Base-by-base conservation (phyloP, 1,140 invertebrate species). In the Drepana arcuata region DNA sequence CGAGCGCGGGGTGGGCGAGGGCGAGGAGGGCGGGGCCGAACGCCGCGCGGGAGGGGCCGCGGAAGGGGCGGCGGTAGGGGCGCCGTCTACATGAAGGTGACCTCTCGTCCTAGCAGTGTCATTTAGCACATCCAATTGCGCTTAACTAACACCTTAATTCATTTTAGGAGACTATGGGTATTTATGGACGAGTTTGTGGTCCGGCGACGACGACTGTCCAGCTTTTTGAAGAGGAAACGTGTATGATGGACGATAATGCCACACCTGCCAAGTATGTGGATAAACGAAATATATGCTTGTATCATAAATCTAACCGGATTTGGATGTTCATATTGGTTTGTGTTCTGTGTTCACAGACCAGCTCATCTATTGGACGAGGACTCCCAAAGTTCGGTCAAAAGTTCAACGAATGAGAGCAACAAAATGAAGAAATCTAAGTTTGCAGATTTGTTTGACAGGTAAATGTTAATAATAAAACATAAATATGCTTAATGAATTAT, bases 181-280 rank as follows among this genome's bases (percentile, higher is more conserved):
- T 77, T 24, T 77, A 77, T 40, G 72, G 72, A 1, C 63, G 72
- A 7, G 72, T 77, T 12, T 77, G 72, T 41, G 72, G 72, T 2
- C 72, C 69, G 1, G 61, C 66, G 5, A 74, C 74, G 0, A 71
- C 79, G 2, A 84, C 85, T 0, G 80, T 90, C 16, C 88, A 91
- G 55, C 85, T 91, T 5, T 92, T 92, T 55, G 93, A 94, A 66
- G 93, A 94, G 67, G 93, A 94, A 57, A 95, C 93, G 2, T 87
- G 92, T 50, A 95, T 94, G 93, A 94, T 93, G 79, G 92, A 92
- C 7, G 91, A 92, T 55, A 83, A 86, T 54, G 83, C 82, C 27
- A 88, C 84, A 31, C 79, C 75, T 12, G 75, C 79, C 46, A 85
- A 62, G 81, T 83, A 48, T 65, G 58, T 67, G n/a, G n/a, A n/a